Evolutionary conservation across 2,888 invertebrate genomes (phyloP), one percentile per base, ranked within the genome.

Genomic region (Tachystola acroxantha): DNA sequence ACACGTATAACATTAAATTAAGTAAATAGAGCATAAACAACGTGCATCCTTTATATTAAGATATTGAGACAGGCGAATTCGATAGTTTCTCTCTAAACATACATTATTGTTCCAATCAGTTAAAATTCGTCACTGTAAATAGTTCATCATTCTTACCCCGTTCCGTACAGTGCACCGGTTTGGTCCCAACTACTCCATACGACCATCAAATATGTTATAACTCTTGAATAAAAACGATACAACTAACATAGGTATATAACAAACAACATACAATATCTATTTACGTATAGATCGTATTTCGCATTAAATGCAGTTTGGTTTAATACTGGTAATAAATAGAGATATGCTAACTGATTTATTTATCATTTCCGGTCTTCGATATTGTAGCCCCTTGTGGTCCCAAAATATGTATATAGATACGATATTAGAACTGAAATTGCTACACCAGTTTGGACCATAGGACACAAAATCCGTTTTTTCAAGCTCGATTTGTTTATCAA

Each of bases 291-390:
- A 64, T 64, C 67, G 71, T 74, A 76, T 72, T 56, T 64, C 49
- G 76, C 81, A 81, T 80, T 64, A 67, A 59, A 81, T 81, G 80
- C 79, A 62, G 46, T 43, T 16, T 57, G 57, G 50, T 60, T 52
- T 58, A 67, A 71, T 68, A 76, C 57, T 70, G 66, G 51, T 63
- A n/a, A n/a, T n/a, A 50, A 64, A 65, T 60, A 57, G 56, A 56
- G 78, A 82, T 81, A 81, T 77, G 81, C 68, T 61, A 74, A 79
- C 79, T 80, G 80, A 80, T 76, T 78, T 73, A 79, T 74, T 60
- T 42, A 36, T 16, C 16, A 12, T 22, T 43, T 42, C 31, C 39
- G 40, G 53, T 52, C 47, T 45, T 51, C 51, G 49, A 50, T 48
- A 42, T 53, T 37, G 32, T 36, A 31, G 37, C 45, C 50, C 32